Base-by-base conservation (phyloP, 2,797 vertebrate species). In the Premnoplex brunnescens region DNA sequence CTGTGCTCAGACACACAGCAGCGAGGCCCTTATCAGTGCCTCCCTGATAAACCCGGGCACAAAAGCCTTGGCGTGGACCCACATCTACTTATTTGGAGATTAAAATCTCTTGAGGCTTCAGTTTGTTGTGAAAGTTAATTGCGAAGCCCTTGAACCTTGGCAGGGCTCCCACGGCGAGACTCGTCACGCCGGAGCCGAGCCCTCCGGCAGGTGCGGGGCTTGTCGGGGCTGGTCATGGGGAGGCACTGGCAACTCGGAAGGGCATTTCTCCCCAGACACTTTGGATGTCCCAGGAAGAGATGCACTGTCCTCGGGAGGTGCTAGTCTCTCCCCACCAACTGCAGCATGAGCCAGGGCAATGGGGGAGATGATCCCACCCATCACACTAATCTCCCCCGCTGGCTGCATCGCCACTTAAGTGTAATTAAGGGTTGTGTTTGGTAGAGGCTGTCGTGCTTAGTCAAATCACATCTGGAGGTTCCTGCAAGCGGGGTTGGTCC, bases 81-180 rank as follows among this genome's bases (percentile, higher is more conserved):
- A 49, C 79, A 55, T 89, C 89, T 67, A 2, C 77, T 84, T 59
- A 32, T 5, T 60, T 44, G 71, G 71, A 43, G 88, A 90, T 88
- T 28, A 82, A 82, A 76, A 85, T 86, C 88, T 88, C 77, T 92
- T 74, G 79, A 94, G 94, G 93, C 91, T 93, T 93, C 2, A 73
- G 92, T 93, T 95, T 94, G 90, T 95, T 95, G 91, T 92, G 90
- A 86, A 73, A 89, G 86, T 84, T 82, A 86, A 94, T 93, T 87
- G 90, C 11, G 2, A 77, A 67, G 89, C 82, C 26, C 91, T 87
- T 14, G 81, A 55, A 68, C 34, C 73, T 78, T 95, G 95, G 95
- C 94, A 6, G 58, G 68, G 73, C 67, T 93, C 95, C 93, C 30
- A 0, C 0, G 26, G 58, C 3, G 24, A 72, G 93, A n/a, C 91